These are phyloP conservation scores for Grantiella picta DNA, from an alignment of 2,113 vertebrate genomes.

Conservation along the genomic window DNA sequence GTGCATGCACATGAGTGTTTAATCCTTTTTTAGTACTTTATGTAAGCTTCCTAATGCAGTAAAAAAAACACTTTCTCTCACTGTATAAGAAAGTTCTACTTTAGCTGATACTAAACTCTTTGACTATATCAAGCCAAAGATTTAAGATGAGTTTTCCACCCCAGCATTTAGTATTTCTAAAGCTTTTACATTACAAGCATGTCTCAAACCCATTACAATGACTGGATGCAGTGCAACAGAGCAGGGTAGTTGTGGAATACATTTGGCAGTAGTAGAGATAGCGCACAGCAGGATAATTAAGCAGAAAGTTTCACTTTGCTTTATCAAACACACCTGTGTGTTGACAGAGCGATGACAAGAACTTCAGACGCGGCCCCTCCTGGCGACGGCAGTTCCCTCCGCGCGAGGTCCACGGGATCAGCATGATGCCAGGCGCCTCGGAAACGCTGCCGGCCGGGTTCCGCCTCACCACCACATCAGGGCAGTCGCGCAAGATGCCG, in stretches of 20 bases:
- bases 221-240: not conserved
- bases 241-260: not conserved
- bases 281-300: not conserved
- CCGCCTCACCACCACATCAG: slow-evolving; percentile 90
- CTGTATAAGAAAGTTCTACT: not conserved
- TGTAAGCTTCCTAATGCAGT: not conserved
- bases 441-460: slow-evolving; percentile 97
- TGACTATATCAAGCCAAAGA: not conserved
- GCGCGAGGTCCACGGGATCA: slow-evolving; percentile 93
- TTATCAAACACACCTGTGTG: not conserved
- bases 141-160: not conserved
- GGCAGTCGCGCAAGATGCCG: slow-evolving; percentile 88
- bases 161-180: not conserved
- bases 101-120: not conserved
- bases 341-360: slow-evolving; percentile 88
- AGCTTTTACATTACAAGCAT: not conserved
- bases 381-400: slow-evolving; percentile 97
- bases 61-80: not conserved
- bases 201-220: not conserved
- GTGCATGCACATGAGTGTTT: not conserved
- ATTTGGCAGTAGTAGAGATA: not conserved
- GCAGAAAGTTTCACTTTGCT: not conserved
- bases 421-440: slow-evolving; percentile 97
- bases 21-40: not conserved
- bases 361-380: slow-evolving; percentile 87